These are phyloP conservation scores for Hycleus cichorii DNA, from an alignment of 1,140 invertebrate species.

Conservation along the genomic window DNA sequence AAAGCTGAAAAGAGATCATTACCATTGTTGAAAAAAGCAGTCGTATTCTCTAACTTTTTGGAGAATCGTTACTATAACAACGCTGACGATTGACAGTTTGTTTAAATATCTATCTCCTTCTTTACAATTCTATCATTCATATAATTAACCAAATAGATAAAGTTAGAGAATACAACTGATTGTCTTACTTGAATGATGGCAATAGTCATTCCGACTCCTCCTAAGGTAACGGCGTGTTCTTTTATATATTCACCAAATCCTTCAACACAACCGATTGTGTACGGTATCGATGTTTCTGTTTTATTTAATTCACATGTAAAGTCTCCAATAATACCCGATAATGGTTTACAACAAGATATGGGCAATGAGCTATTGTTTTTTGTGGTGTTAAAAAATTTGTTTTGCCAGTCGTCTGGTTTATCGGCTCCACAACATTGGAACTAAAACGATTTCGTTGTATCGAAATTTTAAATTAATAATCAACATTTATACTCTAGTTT, in stretches of 20 bases:
- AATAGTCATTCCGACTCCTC: conserved; percentile 65
- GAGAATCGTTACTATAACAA: too few species aligned
- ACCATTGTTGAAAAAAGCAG: neutral
- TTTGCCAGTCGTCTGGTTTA: conserved; percentile 53
- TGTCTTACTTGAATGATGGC: conserved; percentile 61
- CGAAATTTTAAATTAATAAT: conserved; percentile 9
- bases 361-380: conserved; percentile 42
- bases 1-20: conserved; percentile 11
- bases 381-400: conserved; percentile 2
- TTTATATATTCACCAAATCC: conserved; percentile 55
- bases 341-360: conserved; percentile 51
- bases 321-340: neutral
- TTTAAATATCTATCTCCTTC: too few species aligned
- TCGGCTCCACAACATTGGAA: conserved; percentile 66
- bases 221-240: conserved; percentile 61
- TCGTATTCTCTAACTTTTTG: too few species aligned
- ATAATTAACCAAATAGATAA: too few species aligned
- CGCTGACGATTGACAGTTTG: too few species aligned
- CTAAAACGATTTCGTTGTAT: conserved; percentile 42
- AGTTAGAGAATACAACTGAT: too few species aligned
- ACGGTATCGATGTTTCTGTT: neutral
- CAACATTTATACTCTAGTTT: conserved; percentile 30
- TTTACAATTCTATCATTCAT: too few species aligned
- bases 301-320: neutral
- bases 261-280: conserved; percentile 9